Percentiles rank a stretch among this genome's conserved stretches.
phyloP scores from a whole-genome alignment of 92 coral and sea anemone species.

The Actinostola sp. region DNA sequence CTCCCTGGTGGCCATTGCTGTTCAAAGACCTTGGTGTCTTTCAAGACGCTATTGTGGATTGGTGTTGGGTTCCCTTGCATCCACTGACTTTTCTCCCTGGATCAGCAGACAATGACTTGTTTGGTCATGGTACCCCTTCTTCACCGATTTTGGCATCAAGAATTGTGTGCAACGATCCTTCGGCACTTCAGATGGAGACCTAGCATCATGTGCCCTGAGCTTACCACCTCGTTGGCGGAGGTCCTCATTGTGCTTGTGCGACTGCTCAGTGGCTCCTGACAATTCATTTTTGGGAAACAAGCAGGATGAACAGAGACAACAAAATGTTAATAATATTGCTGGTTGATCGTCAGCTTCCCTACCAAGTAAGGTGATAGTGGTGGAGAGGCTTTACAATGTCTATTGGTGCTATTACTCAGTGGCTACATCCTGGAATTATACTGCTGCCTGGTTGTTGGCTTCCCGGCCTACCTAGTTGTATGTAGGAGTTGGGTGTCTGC shows the following conservation, averaged over 20 bases:
- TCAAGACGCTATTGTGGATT: constrained; percentile 19
- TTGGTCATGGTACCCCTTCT: constrained; percentile 40
- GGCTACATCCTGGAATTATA: no score
- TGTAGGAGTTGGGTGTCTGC: no score
- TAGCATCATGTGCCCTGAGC: constrained; percentile 17
- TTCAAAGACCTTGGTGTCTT: constrained; percentile 20
- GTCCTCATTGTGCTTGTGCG: constrained; percentile 23
- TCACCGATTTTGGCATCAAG: constrained; percentile 32
- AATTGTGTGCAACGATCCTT: constrained; percentile 14
- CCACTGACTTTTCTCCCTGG: constrained; percentile 41
- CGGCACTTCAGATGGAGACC: not conserved
- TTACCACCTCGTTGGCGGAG: constrained; percentile 8
- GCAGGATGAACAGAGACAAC: constrained; percentile 2
- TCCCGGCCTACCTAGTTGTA: no score
- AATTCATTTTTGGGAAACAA: constrained; percentile 9
- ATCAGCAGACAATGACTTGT: constrained; percentile 33
- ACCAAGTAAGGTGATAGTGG: no score
- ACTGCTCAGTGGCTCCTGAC: constrained; percentile 21
- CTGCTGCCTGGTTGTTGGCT: no score
- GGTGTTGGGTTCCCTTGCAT: constrained; percentile 30
- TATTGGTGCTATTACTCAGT: no score
- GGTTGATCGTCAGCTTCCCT: no score
- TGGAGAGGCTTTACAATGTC: no score
- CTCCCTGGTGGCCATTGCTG: constrained; percentile 42
- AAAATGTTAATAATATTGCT: not conserved